Base-by-base conservation (phyloP, 2,797 vertebrate species). In the Hoplostethus mediterraneus region DNA sequence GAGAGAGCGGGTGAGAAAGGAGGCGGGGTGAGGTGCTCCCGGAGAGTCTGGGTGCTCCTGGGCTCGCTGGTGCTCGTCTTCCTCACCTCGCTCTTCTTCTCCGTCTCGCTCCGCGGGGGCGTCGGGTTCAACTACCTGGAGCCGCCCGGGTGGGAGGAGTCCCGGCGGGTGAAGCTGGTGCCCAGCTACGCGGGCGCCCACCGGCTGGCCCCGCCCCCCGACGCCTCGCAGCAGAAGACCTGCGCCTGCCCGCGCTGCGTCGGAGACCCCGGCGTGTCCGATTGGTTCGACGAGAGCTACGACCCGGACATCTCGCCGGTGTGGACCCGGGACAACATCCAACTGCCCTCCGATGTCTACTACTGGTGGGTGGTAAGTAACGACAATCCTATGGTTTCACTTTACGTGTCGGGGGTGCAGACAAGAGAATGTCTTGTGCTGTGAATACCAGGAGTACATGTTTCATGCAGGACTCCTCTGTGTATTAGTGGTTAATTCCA, bases 281-380 rank as follows among this genome's bases (percentile, higher is more conserved):
- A 95, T 3, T 99, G 98, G 98, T 99, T 99, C 1, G 96, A 98
- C 9, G 94, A 96, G 77, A 98, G 95, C 93, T 99, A 96, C 0
- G 95, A 99, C 0, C 83, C 94, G 0, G 89, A 94, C 49, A 91
- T 99, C 77, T 97, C 96, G 2, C 98, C 98, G 0, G 96, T 99
- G 42, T 99, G 98, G 98, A 98, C 96, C 59, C 93, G 93, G 81
- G 97, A 97, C 79, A 99, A 99, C 91, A 94, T 96, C 91, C 94
- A 97, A 80, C 93, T 99, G 70, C 94, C 96, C 0, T 93, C 93
- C 0, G 97, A 98, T 0, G 98, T 99, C 75, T 98, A 98, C 95
- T 95, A 96, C 92, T 99, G 98, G 98, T 99, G 98, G 98, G 97
- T 98, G 98, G 98, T 99, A 95, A 99, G 97, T 92, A 82, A 4